Base-by-base conservation (phyloP, 2,888 invertebrate species). In the Brachyptera putata region DNA sequence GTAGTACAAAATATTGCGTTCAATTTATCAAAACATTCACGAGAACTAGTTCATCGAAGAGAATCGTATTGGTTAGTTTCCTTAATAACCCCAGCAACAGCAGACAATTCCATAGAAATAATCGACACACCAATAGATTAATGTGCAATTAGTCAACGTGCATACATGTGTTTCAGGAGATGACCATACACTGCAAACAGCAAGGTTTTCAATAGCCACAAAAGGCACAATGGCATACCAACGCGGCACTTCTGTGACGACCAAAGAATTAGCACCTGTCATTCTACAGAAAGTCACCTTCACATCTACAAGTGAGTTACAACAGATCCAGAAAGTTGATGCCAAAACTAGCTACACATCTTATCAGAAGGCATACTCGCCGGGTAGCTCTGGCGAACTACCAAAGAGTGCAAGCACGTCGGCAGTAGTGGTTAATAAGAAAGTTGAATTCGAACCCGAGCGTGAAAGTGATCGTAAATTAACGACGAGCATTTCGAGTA, bases 401-500 rank as follows among this genome's bases (percentile, higher is more conserved):
- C 49, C 62, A 25, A 62, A 62, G 41, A 63, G 63, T 41, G 63
- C 63, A 16, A 63, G 61, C 39, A 58, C 61, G 13, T 56, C 63
- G 18, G 26, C 58, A 18, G 50, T 62, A 16, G 43, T 43, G 21
- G 43, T 14, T 3, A 43, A 43, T 18, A 60, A 41, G 34, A 43
- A 37, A 5, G 49, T 58, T 14, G 61, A 61, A n/a, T 16, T 57
- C 30, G 39, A 56, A 39, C 16, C 43, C 11, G 57, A 50, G 18
- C 30, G 22, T 9, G 37, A 25, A 57, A 63, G 67, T 9, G 76
- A 77, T 61, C 76, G 77, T 5, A 75, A 73, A 65, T 70, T 74
- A 58, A 76, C 81, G 21, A 77, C 84, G 1, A 82, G 82, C 69
- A 85, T 85, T 68, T 80, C 83, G 0, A 84, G 79, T 67, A 85